Base-by-base conservation (phyloP, 2,797 vertebrate species). In the Diglossa cyanea region DNA sequence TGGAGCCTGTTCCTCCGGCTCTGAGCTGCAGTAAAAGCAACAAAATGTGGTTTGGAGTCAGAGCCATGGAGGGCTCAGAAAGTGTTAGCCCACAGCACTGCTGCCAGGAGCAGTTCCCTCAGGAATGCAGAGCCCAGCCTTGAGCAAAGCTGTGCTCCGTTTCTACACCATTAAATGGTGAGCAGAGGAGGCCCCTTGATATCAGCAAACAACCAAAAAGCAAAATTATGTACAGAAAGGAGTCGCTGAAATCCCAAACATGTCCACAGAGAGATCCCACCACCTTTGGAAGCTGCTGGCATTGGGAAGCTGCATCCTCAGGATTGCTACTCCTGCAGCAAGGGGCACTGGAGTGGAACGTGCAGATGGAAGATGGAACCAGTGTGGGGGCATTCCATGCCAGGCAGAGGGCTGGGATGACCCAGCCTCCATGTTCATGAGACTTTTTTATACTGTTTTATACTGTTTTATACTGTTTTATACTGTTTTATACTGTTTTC, bases 21-120 rank as follows among this genome's bases (percentile, higher is more conserved):
- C 68, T 17, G 90, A 94, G 50, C 98, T 98, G 95, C 71, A 95
- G 97, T 4, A 62, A 74, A 86, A 97, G 57, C 82, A 72, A 51
- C 37, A 6, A 3, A 5, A 68, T 40, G 1, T 13, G 53, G 1
- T 12, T 50, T 47, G 48, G 77, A 68, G 35, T 44, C 28, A 75
- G 39, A 86, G 65, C 31, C 20, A 11, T 3, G 4, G 6, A 60
- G 14, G 5, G 19, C 65, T 47, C 33, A 8, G 39, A 47, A 79
- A 18, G 26, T 7, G 19, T 35, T 5, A 53, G 10, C 30, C 10
- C 28, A 23, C 15, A 5, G 7, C 14, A 2, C 17, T 50, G 74
- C 42, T 67, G 45, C 53, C 35, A 21, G 24, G 66, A 81, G 44
- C 78, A 48, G n/a, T 24, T 68, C 62, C 25, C 16, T 30, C 19